A percentile compares a stretch with the other conserved stretches of the same genome.
These are phyloP conservation scores for Apotomis turbidana DNA, from an alignment of 2,888 invertebrate genomes.

Conservation along the genomic window DNA sequence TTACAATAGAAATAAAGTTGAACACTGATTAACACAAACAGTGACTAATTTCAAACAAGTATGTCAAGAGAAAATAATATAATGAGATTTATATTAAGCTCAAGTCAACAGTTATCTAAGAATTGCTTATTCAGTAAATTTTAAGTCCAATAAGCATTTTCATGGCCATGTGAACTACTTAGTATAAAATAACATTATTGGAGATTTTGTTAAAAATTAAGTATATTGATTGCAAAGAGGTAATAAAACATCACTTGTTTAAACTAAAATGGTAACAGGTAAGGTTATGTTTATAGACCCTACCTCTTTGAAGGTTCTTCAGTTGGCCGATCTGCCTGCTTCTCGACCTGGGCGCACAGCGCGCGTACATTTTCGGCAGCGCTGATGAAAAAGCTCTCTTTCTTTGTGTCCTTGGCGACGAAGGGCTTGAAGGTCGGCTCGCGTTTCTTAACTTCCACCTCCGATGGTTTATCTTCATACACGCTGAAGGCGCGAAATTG, in stretches of 20 bases:
- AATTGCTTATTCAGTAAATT: slow-evolving; percentile 3
- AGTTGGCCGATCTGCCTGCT: slow-evolving; percentile 66
- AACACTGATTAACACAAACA: neutral
- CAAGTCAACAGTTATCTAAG: slow-evolving; percentile 18
- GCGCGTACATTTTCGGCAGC: slow-evolving; percentile 69
- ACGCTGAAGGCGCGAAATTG: slow-evolving; percentile 91
- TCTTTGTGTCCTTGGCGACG: slow-evolving; percentile 68
- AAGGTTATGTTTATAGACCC: slow-evolving; percentile 43
- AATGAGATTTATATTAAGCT: slow-evolving; percentile 10
- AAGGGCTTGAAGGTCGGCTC: slow-evolving; percentile 76
- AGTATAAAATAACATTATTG: neutral
- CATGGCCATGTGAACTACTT: neutral
- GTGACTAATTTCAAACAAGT: neutral
- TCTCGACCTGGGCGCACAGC: slow-evolving; percentile 67
- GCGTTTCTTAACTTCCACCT: slow-evolving; percentile 72
- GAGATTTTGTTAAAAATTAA: neutral
- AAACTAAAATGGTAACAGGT: slow-evolving; percentile 1
- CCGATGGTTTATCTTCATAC: slow-evolving; percentile 86
- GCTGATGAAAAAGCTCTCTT: slow-evolving; percentile 67
- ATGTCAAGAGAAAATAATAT: neutral
- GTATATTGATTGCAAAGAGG: neutral
- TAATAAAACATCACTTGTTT: neutral
- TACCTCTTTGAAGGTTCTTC: slow-evolving; percentile 62
- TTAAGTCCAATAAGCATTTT: slow-evolving; percentile 1
- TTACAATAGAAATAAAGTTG: neutral